Evolutionary conservation across 2,888 invertebrate species (phyloP), one percentile per base, ranked within the genome.

Genomic region (Cheilosia grossa): DNA sequence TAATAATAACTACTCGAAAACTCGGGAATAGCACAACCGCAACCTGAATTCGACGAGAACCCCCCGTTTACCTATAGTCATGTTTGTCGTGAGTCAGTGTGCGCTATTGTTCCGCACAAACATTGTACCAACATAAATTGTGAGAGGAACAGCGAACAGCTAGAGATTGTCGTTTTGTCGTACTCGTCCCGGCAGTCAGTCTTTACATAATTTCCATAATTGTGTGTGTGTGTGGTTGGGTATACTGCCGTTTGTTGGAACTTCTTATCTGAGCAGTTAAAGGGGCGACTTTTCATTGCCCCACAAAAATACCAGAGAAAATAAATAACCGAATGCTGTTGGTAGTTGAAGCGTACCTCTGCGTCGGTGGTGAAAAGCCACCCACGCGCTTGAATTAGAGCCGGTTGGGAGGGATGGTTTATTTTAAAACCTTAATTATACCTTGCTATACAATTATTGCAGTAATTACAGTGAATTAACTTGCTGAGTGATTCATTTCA

Each of bases 381-480:
- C 66, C 40, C 47, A 58, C 42, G 30, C 49, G 58, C 21, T 33
- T 64, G 15, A 4, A 19, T 15, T 13, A 15, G 21, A 21, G 51
- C 19, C 24, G 15, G 44, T 13, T 15, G n/a, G 37, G 53, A 15
- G 10, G 61, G 63, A 5, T 37, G 70, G 66, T 73, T 63, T 64
- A 80, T 83, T 88, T 81, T 49, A 49, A 49, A 49, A 81, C 78
- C 87, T 70, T 86, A 87, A 87, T 87, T 77, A 73, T 73, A 81
- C 72, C 53, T 70, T 70, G 81, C 67, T 73, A 79, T 69, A 83
- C 87, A 87, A 86, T 88, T 81, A 88, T 87, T 86, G 66, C 67
- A 70, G 87, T 82, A 86, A 87, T 87, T 88, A 87, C 73, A 86
- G 81, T 81, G 80, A 87, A 87, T 87, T 88, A 87, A 77, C 72